Conservation (phyloP, 2,113 vertebrate genomes). For the Anser brachyrhynchus region DNA sequence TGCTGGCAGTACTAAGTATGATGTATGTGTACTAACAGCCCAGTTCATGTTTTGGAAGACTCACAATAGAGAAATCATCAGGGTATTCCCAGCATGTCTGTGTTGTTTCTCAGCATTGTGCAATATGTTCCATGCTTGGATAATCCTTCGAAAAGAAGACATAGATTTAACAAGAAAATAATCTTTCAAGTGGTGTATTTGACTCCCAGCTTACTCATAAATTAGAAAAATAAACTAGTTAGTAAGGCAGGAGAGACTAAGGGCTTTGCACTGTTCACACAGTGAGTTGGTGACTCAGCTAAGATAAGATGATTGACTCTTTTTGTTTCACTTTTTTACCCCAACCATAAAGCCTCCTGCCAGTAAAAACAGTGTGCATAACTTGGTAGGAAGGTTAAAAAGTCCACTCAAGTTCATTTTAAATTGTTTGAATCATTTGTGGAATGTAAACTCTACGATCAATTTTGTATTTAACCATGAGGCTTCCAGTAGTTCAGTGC, state of each 20-base stretch:
- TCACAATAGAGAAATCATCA: neutral
- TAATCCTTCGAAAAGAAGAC: neutral
- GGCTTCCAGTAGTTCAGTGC: neutral
- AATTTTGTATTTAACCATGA: neutral
- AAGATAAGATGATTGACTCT: neutral
- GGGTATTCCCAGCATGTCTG: neutral
- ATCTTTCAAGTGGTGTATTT: neutral
- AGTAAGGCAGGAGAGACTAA: neutral
- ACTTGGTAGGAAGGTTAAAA: slow-evolving; percentile 31
- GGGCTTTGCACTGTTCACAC: neutral
- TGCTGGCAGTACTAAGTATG: neutral
- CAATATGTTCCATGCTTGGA: neutral
- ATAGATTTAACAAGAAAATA: neutral
- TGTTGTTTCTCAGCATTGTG: neutral
- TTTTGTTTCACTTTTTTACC: neutral
- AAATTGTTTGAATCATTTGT: neutral
- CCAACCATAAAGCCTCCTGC: neutral
- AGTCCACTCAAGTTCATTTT: neutral
- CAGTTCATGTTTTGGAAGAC: neutral
- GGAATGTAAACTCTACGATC: neutral
- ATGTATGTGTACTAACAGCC: neutral
- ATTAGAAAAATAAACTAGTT: neutral
- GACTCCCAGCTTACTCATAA: neutral
- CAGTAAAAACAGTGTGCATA: slow-evolving; percentile 15
- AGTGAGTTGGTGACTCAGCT: neutral